Base-by-base conservation (phyloP, 2,888 invertebrate species). In the Cecidostiba fungosa region DNA sequence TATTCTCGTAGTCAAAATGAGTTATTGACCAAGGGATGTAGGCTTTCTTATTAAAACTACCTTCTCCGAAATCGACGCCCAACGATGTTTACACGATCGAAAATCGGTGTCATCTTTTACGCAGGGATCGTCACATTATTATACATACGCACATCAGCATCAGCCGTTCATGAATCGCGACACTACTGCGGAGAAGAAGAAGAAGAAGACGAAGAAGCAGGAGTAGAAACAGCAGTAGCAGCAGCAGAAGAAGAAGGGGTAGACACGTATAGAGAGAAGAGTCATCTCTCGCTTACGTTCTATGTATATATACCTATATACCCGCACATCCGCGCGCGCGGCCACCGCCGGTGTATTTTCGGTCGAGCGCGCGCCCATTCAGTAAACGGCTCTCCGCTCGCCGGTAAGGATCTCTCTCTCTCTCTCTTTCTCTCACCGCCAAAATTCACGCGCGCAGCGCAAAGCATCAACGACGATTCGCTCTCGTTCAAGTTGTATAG, bases 351-450 rank as follows among this genome's bases (percentile, higher is more conserved):
- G 81, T 69, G 77, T 77, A 72, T 83, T 83, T 77, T 83, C 83
- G 83, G 72, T 69, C 73, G 76, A 32, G 29, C 54, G 29, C 59
- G 77, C 59, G 54, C 59, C 77, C 77, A 78, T 83, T 77, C 77
- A 83, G 77, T 72, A 77, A 78, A 77, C 85, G 85, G 81, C 87
- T 82, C 89, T 88, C 82, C 82, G 59, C 77, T 72, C 43, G 5
- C 26, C 77, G 29, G 76, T 77, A 47, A 82, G 77, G 39, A 82
- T 86, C 87, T 86, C 73, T 16, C 32, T 47, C 69, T 73, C 82
- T 79, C 79, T 82, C 86, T 85, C 79, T 83, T 86, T 85, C 87
- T 88, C 86, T 80, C 87, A 78, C 85, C 69, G n/a, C 77, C 32
- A 23, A 36, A 50, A 36, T 23, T 47, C 72, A 32, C 70, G 23